These are phyloP conservation scores for Rhizomys pruinosus DNA, from an alignment of 2,113 vertebrate genomes.

Conservation along the genomic window DNA sequence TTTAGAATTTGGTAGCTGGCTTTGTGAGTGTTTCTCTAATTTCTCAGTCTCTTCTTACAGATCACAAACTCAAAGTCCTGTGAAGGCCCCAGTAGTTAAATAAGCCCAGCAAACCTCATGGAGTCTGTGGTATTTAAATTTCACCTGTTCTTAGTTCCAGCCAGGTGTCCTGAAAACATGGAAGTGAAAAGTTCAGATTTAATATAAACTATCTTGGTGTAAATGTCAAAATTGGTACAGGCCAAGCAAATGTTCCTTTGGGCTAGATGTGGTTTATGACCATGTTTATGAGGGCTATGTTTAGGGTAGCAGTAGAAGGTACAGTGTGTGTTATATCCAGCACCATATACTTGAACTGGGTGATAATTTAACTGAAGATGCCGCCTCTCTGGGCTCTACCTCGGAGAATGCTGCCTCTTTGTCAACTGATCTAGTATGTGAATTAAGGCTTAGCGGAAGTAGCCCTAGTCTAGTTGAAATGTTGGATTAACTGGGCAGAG, in stretches of 20 bases:
- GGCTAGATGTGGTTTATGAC: neutral
- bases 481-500: neutral
- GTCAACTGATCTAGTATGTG: neutral
- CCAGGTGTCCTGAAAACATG: neutral
- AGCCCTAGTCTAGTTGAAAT: neutral
- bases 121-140: neutral
- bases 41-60: neutral
- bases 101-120: neutral
- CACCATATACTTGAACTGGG: neutral
- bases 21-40: neutral
- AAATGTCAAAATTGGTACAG: neutral
- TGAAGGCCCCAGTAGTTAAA: neutral
- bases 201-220: neutral
- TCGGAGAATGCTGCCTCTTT: neutral
- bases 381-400: neutral
- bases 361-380: neutral
- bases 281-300: neutral
- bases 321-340: neutral
- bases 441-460: neutral
- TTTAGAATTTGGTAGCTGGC: neutral
- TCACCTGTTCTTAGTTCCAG: neutral
- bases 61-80: neutral
- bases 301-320: neutral
- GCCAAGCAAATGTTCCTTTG: neutral
- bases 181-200: conserved; percentile 1